A percentile compares a stretch with the other conserved stretches of the same genome.
Conservation (phyloP, 1,140 invertebrate genomes). For the Bursaphelenchus mucronatus region DNA sequence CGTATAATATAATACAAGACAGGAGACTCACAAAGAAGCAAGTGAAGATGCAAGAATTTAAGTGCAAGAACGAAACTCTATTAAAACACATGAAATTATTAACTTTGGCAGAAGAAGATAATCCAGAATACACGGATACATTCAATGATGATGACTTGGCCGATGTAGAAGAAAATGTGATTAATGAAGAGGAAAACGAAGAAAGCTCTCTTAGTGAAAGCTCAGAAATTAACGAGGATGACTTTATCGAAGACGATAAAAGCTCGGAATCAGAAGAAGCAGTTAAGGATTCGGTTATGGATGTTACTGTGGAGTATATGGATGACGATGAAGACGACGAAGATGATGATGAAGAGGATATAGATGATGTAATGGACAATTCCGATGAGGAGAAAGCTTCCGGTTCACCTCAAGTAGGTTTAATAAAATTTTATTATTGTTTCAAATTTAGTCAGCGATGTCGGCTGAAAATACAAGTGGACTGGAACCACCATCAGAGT, state of each 20-base stretch:
- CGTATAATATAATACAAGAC: slow-evolving; percentile 4
- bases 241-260: slow-evolving; percentile 1
- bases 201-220: background rate
- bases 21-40: background rate
- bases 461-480: slow-evolving; percentile 1
- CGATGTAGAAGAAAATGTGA: background rate
- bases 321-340: slow-evolving; percentile 15
- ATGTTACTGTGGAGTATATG: slow-evolving; percentile 13
- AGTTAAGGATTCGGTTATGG: background rate
- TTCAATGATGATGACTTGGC: background rate
- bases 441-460: background rate
- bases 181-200: slow-evolving; percentile 3
- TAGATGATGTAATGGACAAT: background rate
- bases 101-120: slow-evolving; percentile 12
- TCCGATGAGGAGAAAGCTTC: background rate
- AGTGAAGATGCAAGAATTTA: background rate
- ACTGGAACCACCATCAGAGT: slow-evolving; percentile 9
- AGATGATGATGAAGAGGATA: background rate
- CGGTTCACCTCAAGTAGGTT: background rate
- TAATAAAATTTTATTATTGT: background rate
- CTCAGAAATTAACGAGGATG: background rate
- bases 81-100: slow-evolving; percentile 8
- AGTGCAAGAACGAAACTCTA: background rate
- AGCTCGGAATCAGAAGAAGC: background rate
- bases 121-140: background rate